Base-by-base conservation (phyloP, 2,888 invertebrate genomes). In the Rhaphigaster nebulosa region DNA sequence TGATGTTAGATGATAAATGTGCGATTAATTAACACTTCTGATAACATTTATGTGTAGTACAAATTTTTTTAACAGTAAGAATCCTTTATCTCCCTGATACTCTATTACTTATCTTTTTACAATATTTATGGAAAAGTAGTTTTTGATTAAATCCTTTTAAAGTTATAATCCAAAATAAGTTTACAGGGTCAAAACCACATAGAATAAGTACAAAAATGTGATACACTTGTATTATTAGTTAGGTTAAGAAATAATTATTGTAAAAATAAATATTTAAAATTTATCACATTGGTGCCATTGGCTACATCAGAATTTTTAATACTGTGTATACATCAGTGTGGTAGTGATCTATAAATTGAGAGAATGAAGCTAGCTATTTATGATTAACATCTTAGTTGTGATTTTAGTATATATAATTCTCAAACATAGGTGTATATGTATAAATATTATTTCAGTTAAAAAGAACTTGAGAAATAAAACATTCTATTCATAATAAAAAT, bases 171-270 rank as follows among this genome's bases (percentile, higher is more conserved):
- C 5, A 34, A 65, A 65, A 15, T 34, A 34, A 65, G 29, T 38
- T 76, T 76, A 18, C 20, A 38, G 20, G 8, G 70, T 38, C 38
- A 76, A 38, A 76, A 38, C 38, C 70, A 76, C 70, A 23, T 76
- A 76, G 70, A 38, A 76, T 76, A 76, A 76, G 70, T 38, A 23
- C 84, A 84, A 84, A 45, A 34, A n/a, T 84, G 84, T 84, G 84
- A 84, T 84, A 84, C n/a, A 84, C 45, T n/a, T 45, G 45, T 84
- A 84, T 84, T 84, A 84, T 45, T 84, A 84, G 84, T 84, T 45
- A 12, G 41, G 41, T 41, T 84, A 84, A 50, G 45, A 45, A n/a
- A 50, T 84, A 84, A 84, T 84, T 84, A 18, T 45, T 50, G 45
- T 45, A n/a, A 84, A 84, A 84, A 45, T 38, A 80, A 26, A 76